phyloP scores from a whole-genome alignment of 2,113 vertebrate genomes.

The Labrus mixtus region DNA sequence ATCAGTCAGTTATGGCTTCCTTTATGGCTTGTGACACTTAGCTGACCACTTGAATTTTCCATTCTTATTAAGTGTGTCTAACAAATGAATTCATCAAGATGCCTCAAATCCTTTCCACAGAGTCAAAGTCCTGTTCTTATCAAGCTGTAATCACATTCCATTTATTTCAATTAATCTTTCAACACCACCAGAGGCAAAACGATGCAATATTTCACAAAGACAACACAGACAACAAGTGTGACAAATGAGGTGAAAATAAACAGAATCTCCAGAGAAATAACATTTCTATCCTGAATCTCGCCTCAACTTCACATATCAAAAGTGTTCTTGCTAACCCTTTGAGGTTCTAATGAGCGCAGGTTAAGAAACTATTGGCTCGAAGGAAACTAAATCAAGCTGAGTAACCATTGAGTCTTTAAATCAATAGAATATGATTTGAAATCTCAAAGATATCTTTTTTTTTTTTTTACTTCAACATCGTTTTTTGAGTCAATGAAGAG shows the following conservation, averaged over 20 bases:
- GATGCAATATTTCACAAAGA: not conserved
- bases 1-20: not conserved
- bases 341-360: not conserved
- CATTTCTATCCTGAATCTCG: not conserved
- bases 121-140: too few species aligned
- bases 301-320: not conserved
- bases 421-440: not conserved
- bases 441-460: not conserved
- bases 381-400: not conserved
- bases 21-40: not conserved
- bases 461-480: not conserved
- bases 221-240: not conserved
- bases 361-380: not conserved
- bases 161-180: not conserved
- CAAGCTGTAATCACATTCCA: not conserved
- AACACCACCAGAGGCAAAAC: not conserved
- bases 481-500: not conserved
- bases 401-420: not conserved
- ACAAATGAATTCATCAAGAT: not conserved
- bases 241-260: not conserved
- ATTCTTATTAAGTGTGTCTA: too few species aligned
- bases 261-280: not conserved
- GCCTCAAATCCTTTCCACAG: too few species aligned
- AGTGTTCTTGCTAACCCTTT: not conserved
- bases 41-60: too few species aligned